A percentile compares a stretch with the other conserved stretches of the same genome.
These are phyloP conservation scores for Apodemus sylvaticus DNA, from an alignment of 2,113 vertebrate genomes.

Conservation along the genomic window DNA sequence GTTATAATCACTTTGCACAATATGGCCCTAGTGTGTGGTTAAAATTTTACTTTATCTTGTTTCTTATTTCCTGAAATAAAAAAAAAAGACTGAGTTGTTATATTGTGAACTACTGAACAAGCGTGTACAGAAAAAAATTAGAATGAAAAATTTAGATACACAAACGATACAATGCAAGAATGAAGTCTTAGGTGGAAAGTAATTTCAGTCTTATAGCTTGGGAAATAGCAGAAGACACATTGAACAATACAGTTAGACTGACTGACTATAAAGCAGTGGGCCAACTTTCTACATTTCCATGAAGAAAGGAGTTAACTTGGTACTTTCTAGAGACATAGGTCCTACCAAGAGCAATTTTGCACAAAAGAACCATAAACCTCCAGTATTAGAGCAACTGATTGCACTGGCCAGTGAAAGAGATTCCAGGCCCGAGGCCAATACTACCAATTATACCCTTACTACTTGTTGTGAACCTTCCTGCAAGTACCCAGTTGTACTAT, in stretches of 20 bases:
- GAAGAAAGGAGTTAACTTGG: background rate
- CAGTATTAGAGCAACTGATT: background rate
- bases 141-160: background rate
- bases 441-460: background rate
- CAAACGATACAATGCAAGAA: background rate
- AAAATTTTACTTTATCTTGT: background rate
- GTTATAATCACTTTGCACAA: background rate
- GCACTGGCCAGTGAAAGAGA: background rate
- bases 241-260: background rate
- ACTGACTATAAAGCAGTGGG: background rate
- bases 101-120: background rate
- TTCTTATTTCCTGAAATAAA: background rate
- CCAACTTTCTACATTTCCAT: background rate
- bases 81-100: background rate
- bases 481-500: background rate
- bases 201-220: background rate
- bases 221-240: background rate
- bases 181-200: background rate
- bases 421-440: background rate
- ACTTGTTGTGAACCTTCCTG: background rate
- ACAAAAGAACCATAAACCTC: background rate
- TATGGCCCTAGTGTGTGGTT: background rate
- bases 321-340: background rate
- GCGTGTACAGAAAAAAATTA: background rate
- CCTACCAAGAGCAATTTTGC: background rate